Evolutionary conservation across 1,140 invertebrate species (phyloP).

Genomic region (Stenopsyche tienmushanensis): DNA sequence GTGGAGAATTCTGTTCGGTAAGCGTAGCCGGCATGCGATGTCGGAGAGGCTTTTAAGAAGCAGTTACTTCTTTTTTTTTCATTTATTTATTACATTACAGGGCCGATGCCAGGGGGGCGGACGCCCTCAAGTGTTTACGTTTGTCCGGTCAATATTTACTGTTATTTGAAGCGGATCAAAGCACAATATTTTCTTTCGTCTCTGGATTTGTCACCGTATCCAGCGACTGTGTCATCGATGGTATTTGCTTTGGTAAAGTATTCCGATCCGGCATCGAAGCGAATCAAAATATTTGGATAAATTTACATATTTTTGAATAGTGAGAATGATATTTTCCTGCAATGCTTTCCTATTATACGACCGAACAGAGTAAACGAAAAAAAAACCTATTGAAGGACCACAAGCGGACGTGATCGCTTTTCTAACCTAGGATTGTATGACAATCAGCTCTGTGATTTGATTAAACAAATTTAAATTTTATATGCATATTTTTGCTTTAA

Average conservation of each 20-base stretch:
- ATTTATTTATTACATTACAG: slow-evolving; percentile 34
- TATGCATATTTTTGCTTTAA: no score
- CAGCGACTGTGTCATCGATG: not conserved
- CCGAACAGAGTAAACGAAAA: no score
- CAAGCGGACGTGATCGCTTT: no score
- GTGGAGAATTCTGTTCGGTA: slow-evolving; percentile 22
- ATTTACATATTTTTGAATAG: slow-evolving; percentile 22
- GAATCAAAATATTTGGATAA: slow-evolving; percentile 24
- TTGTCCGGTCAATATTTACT: slow-evolving; percentile 36
- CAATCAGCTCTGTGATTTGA: no score
- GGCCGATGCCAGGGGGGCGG: slow-evolving; percentile 2
- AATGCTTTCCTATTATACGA: no score
- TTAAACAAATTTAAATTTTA: no score
- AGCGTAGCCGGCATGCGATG: slow-evolving; percentile 33
- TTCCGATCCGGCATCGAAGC: not conserved
- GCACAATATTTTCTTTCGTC: slow-evolving; percentile 37
- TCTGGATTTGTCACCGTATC: slow-evolving; percentile 19
- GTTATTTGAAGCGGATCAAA: slow-evolving; percentile 38
- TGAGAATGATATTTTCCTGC: no score
- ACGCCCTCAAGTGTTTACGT: not conserved
- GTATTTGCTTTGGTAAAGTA: not conserved
- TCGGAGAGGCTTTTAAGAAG: not conserved
- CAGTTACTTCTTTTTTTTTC: slow-evolving; percentile 29
- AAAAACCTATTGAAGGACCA: no score
- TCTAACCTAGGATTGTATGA: no score